Evolutionary conservation across 1,140 invertebrate species (phyloP).

Genomic region (Conus ventricosus): DNA sequence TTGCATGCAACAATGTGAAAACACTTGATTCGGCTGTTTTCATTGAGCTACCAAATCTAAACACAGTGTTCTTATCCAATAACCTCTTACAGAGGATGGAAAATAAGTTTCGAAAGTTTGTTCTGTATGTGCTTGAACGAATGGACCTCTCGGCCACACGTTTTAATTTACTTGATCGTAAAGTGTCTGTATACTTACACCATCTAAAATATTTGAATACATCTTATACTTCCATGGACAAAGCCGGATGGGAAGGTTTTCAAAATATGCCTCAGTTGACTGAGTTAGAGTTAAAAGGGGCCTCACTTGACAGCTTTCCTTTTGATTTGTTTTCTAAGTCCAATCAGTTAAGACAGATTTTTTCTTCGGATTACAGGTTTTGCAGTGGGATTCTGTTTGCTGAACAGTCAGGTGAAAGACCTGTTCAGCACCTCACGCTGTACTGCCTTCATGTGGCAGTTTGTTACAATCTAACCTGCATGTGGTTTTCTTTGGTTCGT

Average conservation of each 20-base stretch:
- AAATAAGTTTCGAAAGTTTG: neutral
- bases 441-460: neutral
- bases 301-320: constrained; percentile 35
- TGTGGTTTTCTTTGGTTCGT: constrained; percentile 34
- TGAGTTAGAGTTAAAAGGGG: constrained; percentile 22
- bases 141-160: constrained; percentile 1
- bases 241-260: constrained; percentile 27
- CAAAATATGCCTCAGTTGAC: neutral
- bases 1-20: constrained; percentile 24
- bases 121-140: neutral
- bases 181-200: neutral
- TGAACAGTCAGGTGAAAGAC: neutral
- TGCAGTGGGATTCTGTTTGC: constrained; percentile 37
- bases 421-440: neutral
- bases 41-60: constrained; percentile 13
- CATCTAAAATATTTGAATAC: constrained; percentile 6
- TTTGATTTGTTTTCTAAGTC: constrained; percentile 27
- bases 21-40: neutral
- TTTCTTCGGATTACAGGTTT: constrained; percentile 42
- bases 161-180: constrained; percentile 3
- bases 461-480: constrained; percentile 42
- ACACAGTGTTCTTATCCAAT: neutral
- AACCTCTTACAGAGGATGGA: constrained; percentile 13
- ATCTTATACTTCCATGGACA: neutral
- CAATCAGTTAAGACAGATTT: neutral